phyloP scores from a whole-genome alignment of 2,888 invertebrate species.

The Apodemia zela region DNA sequence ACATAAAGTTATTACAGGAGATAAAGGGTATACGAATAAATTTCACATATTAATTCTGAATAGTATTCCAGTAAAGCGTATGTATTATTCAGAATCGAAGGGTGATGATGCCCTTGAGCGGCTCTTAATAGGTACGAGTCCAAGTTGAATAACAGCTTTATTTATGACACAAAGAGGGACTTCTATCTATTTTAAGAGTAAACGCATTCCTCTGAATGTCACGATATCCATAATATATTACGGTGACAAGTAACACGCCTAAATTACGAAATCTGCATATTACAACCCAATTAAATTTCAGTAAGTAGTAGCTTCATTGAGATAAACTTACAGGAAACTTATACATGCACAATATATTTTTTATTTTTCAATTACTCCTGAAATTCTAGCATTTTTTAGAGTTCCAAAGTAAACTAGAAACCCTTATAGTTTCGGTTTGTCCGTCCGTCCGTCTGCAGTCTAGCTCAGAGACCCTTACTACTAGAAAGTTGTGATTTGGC shows the following conservation, averaged over 20 bases:
- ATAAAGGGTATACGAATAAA: background rate
- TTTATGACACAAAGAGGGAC: slow-evolving; percentile 13
- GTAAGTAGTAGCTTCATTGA: too few species aligned
- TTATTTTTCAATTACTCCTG: too few species aligned
- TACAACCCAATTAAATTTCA: background rate
- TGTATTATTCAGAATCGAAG: slow-evolving; percentile 36
- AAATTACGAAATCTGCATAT: background rate
- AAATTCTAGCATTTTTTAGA: too few species aligned
- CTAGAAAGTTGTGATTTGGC: too few species aligned
- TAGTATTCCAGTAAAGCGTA: slow-evolving; percentile 15
- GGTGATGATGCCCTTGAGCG: slow-evolving; percentile 60
- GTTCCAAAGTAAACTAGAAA: too few species aligned
- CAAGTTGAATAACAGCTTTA: slow-evolving; percentile 26
- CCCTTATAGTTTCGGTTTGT: too few species aligned
- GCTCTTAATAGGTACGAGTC: slow-evolving; percentile 45
- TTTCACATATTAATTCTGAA: slow-evolving; percentile 33
- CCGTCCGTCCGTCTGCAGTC: too few species aligned
- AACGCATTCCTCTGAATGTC: background rate
- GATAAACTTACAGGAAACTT: too few species aligned
- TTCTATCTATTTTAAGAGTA: slow-evolving; percentile 15
- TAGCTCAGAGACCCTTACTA: too few species aligned
- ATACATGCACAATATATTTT: too few species aligned
- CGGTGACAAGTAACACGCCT: background rate
- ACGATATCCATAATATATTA: slow-evolving; percentile 1
- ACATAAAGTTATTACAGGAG: background rate